Percentiles rank a stretch among this genome's conserved stretches.
Conservation (phyloP, 2,888 invertebrate genomes). For the Ochropleura plecta region DNA sequence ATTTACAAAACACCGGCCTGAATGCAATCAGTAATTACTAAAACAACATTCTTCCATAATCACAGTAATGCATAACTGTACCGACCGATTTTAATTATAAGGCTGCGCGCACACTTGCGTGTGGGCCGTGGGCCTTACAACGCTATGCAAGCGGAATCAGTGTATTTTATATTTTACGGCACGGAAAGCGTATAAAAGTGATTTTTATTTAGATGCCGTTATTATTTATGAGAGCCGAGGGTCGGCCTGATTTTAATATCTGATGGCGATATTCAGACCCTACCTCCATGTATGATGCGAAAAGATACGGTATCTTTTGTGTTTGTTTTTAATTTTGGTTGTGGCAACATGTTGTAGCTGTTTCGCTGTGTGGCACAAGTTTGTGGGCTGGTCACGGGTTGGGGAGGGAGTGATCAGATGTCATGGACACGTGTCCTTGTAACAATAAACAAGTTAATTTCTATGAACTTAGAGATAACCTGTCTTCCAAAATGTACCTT, state of each 20-base stretch:
- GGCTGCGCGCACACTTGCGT: slow-evolving; percentile 38
- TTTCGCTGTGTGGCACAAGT: slow-evolving; percentile 4
- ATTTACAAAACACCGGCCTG: slow-evolving; percentile 8
- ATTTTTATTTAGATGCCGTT: slow-evolving; percentile 74
- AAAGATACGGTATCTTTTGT: slow-evolving; percentile 54
- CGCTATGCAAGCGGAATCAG: slow-evolving; percentile 55
- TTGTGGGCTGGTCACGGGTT: not conserved
- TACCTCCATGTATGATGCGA: slow-evolving; percentile 45
- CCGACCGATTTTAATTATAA: slow-evolving; percentile 40
- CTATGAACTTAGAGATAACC: not conserved
- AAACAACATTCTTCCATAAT: slow-evolving; percentile 32
- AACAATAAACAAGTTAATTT: not conserved
- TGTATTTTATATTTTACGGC: slow-evolving; percentile 67
- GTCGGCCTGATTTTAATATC: slow-evolving; percentile 70
- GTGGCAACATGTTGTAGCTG: slow-evolving; percentile 20
- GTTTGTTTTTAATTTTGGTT: slow-evolving; percentile 54
- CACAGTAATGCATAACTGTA: slow-evolving; percentile 20
- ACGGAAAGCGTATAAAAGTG: slow-evolving; percentile 68
- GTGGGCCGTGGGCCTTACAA: slow-evolving; percentile 7
- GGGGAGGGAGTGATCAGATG: not conserved
- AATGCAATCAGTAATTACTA: slow-evolving; percentile 11
- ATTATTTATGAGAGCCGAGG: slow-evolving; percentile 71
- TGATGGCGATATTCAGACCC: slow-evolving; percentile 66
- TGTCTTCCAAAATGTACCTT: not conserved
- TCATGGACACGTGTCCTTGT: not conserved